phyloP scores from a whole-genome alignment of 2,797 vertebrate species.

The Australoheros facetus region DNA sequence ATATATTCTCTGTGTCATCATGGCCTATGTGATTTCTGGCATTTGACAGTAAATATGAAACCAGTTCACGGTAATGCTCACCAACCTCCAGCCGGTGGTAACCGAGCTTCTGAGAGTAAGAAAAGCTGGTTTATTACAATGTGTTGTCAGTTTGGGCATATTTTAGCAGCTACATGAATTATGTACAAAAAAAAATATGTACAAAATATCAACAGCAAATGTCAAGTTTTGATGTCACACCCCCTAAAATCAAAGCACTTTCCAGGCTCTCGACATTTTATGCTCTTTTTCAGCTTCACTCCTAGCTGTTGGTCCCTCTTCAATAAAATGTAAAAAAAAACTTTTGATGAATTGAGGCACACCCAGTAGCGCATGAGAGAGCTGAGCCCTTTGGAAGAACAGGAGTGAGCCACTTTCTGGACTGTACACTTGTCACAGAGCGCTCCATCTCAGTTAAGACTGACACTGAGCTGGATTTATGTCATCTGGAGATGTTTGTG shows the following conservation, averaged over 20 bases:
- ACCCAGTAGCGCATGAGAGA: conserved; percentile 15
- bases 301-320: conserved; percentile 27
- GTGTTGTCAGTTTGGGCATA: not conserved
- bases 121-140: not conserved
- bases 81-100: not conserved
- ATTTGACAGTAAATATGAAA: not conserved
- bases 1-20: not conserved
- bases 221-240: conserved; percentile 25
- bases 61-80: not conserved
- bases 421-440: conserved; percentile 19
- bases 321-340: conserved; percentile 2
- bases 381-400: not conserved
- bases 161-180: conserved; percentile 6
- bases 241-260: conserved; percentile 23
- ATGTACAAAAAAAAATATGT: not conserved
- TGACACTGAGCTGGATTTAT: conserved; percentile 32
- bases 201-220: conserved; percentile 18
- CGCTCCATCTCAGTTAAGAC: conserved; percentile 13
- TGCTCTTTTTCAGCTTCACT: conserved; percentile 17
- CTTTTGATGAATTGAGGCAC: conserved; percentile 22
- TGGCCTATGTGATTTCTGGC: conserved; percentile 3
- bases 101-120: not conserved
- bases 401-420: conserved; percentile 18
- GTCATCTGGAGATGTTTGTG: conserved; percentile 2
- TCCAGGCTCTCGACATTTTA: conserved; percentile 25